phyloP scores from a whole-genome alignment of 2,113 vertebrate genomes.

The Nematolebias whitei region DNA sequence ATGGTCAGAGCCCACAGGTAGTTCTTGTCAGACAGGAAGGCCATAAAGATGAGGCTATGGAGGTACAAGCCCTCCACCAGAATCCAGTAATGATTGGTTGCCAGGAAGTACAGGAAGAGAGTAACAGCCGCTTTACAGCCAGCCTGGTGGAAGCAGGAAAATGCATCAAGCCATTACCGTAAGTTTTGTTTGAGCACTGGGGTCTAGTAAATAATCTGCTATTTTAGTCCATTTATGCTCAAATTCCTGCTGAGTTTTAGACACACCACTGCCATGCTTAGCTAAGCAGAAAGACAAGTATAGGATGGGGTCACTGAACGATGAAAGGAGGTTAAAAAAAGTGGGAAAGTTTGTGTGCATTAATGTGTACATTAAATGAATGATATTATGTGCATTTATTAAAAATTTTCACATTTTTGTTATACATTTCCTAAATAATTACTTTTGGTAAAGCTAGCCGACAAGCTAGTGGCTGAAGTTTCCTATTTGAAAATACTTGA shows the following conservation, averaged over 20 bases:
- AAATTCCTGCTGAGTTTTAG: conserved; percentile 4
- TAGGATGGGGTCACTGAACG: too few relatives aligned
- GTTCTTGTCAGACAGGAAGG: conserved; percentile 89
- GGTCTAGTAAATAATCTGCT: background rate
- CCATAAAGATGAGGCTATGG: conserved; percentile 94
- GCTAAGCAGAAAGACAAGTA: background rate
- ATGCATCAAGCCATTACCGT: background rate
- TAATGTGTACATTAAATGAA: background rate
- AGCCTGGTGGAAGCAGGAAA: conserved; percentile 70
- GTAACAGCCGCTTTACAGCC: conserved; percentile 91
- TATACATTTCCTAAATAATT: too few relatives aligned
- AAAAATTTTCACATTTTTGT: background rate
- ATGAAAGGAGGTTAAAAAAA: too few relatives aligned
- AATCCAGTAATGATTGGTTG: conserved; percentile 95
- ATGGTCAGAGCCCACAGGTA: conserved; percentile 90
- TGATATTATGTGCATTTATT: background rate
- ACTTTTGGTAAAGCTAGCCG: too few relatives aligned
- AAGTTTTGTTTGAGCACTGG: background rate
- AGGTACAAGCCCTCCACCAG: conserved; percentile 92
- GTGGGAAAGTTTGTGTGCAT: too few relatives aligned
- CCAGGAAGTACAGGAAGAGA: conserved; percentile 91
- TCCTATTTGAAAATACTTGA: background rate
- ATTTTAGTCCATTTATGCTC: background rate
- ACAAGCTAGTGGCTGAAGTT: background rate
- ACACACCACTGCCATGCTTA: background rate